Base-by-base conservation (phyloP, 1,140 invertebrate genomes). In the Sitobion miscanthi region DNA sequence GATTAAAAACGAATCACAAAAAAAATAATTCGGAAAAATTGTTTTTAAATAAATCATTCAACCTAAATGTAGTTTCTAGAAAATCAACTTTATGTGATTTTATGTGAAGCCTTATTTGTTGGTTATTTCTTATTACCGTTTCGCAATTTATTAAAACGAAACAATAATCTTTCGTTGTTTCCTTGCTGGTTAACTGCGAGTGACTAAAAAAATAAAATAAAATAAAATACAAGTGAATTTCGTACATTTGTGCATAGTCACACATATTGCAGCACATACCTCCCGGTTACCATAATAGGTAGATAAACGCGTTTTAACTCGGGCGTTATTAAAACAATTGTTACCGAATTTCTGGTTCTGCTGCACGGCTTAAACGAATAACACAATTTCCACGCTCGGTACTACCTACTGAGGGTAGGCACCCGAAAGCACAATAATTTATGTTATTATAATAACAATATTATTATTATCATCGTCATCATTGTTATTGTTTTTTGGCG, bases 401-500 rank as follows among this genome's bases (percentile, higher is more conserved):
- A 35, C 8, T 1, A 54, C 5, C 3, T 54, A 54, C 52, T 8
- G 57, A n/a, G 30, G 62, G 3, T 69, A 69, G 62, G 5, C 62
- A n/a, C n/a, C n/a, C 62, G n/a, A 77, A 77, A 77, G n/a, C n/a
- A 77, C 14, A 77, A 30, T 62, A 62, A 35, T n/a, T 77, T 77
- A 77, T n/a, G 62, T 17, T n/a, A 35, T 77, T 17, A n/a, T 77
- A 77, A 77, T 77, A 77, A 77, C 14, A 77, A n/a, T 69, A 69
- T 69, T 21, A 69, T 30, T 25, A 4, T 62, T n/a, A 23, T 83
- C 21, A 42, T 42, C 38, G 6, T 25, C 3, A 35, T 83, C 21
- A 85, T 85, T 85, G 38, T 85, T 85, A 85, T 25, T 42, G 82
- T 85, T 85, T 77, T 85, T 85, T 85, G 83, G 83, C 83, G 83